phyloP scores from a whole-genome alignment of 2,113 vertebrate genomes.

The Erythrocercus mccallii region DNA sequence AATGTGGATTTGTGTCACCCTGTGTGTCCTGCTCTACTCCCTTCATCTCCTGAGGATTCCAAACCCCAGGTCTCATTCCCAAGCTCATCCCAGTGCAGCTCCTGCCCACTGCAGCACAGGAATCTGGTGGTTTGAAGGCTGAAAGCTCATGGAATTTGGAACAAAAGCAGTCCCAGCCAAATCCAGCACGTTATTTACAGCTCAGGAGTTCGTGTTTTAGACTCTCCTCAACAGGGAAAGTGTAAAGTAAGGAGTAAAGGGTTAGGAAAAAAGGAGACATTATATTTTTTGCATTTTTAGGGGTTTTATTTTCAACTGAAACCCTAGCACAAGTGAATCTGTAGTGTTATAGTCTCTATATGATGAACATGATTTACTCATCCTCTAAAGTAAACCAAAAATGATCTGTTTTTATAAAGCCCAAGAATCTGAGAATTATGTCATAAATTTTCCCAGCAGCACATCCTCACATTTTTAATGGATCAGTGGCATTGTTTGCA shows the following conservation, averaged over 20 bases:
- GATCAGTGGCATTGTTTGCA: neutral
- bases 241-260: neutral
- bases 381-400: neutral
- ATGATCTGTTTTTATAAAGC: neutral
- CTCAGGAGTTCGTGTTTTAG: neutral
- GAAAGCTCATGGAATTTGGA: neutral
- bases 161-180: neutral
- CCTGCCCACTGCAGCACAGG: neutral
- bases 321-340: neutral
- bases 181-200: accelerated
- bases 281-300: neutral
- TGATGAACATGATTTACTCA: neutral
- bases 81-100: neutral
- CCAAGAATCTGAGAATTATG: neutral
- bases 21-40: accelerated
- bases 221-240: neutral
- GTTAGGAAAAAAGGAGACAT: neutral
- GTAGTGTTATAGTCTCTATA: neutral
- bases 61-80: neutral
- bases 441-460: neutral
- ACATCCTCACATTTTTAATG: neutral
- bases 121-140: neutral
- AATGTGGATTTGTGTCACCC: neutral
- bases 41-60: neutral
- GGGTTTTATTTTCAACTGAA: neutral